Evolutionary conservation across 2,888 invertebrate species (phyloP), one percentile per base, ranked within the genome.

Genomic region (Cyclophora punctaria): DNA sequence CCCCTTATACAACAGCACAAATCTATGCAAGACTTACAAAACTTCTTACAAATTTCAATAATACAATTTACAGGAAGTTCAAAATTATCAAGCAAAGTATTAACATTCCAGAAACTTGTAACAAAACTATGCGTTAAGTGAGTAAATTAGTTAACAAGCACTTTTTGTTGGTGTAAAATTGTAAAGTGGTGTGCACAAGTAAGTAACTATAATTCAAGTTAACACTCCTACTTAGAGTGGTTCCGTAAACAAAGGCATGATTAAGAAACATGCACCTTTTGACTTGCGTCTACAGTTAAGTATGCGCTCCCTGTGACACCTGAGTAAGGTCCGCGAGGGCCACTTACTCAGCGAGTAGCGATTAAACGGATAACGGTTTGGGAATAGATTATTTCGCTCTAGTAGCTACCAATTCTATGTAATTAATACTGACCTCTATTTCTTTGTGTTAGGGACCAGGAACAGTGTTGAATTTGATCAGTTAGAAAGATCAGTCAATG

Each of bases 231-330:
- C 57, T 51, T 59, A 60, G 55, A 58, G 57, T 41, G 37, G 37
- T 5, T 57, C 59, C 55, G 67, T 69, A 70, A 71, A 73, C 71
- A 71, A 56, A 62, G 63, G 52, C 56, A 63, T 53, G 55, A 66
- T 73, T 73, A 69, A 59, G 74, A 66, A 76, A 77, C 60, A 62
- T 53, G 60, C 63, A 57, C 59, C 63, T 37, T 67, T 54, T 58
- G 61, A 61, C 52, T 57, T 63, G 5, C 33, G 7, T n/a, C 20
- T 41, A 40, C 37, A 37, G 37, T 37, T 37, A 37, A 37, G 37
- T 37, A 60, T 59, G 59, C 63, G 64, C 59, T 67, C 60, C 51
- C 59, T 64, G 67, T 65, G 71, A 69, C 76, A 73, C 72, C 71
- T 66, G 20, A 20, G 20, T 20, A 20, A 20, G 20, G 20, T 20